Percentiles rank a stretch among this genome's conserved stretches.
Conservation (phyloP, 1,140 invertebrate genomes). For the Heliothis subflexa region DNA sequence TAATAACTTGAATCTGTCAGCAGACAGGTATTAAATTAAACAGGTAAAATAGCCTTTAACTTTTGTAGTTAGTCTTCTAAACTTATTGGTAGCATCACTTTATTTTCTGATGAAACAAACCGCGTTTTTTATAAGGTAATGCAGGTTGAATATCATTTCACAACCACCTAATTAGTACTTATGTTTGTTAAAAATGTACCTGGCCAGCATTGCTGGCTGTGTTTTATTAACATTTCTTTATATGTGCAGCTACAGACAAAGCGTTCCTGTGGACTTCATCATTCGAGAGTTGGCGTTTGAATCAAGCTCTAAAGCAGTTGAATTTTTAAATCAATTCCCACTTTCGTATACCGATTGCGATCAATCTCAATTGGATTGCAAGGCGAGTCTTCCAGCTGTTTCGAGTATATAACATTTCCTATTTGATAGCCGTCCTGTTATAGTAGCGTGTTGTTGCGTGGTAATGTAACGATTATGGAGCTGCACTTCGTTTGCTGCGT, state of each 20-base stretch:
- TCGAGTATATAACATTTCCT: constrained; percentile 85
- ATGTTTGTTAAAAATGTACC: background rate
- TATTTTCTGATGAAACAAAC: no score
- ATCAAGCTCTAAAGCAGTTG: constrained; percentile 92
- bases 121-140: no score
- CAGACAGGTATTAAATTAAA: no score
- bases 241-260: constrained; percentile 97
- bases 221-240: constrained; percentile 84
- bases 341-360: constrained; percentile 91
- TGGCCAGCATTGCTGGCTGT: constrained; percentile 66
- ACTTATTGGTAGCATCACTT: no score
- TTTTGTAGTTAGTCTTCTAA: no score
- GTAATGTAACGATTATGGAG: constrained; percentile 73
- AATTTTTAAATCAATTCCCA: constrained; percentile 94
- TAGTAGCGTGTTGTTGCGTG: constrained; percentile 76
- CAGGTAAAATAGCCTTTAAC: no score
- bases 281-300: constrained; percentile 95
- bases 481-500: constrained; percentile 50
- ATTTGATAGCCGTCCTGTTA: constrained; percentile 73
- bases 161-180: no score
- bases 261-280: constrained; percentile 94
- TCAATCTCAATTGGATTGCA: constrained; percentile 94
- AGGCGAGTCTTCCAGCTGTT: constrained; percentile 90
- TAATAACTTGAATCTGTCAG: no score
- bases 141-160: no score